Percentiles rank a stretch among this genome's conserved stretches.
Conservation (phyloP, 2,113 vertebrate species). For the Erpornis zantholeuca region DNA sequence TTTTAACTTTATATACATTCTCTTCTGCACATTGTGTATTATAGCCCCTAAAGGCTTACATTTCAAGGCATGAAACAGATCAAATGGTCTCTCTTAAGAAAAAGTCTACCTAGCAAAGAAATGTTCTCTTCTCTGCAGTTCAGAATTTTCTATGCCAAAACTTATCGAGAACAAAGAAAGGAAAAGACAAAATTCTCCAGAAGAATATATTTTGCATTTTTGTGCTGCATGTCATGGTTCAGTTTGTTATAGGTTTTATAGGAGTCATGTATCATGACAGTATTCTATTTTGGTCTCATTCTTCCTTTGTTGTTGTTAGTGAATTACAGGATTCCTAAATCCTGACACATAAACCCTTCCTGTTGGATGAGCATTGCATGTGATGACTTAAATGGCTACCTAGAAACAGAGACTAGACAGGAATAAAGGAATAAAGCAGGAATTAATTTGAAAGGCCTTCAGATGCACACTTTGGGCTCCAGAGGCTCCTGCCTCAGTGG, state of each 20-base stretch:
- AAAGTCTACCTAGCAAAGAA: neutral
- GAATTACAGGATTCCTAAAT: neutral
- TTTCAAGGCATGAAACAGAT: slow-evolving; percentile 1
- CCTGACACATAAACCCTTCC: neutral
- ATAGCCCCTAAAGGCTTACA: neutral
- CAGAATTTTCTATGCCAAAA: neutral
- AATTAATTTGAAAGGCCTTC: too few species aligned
- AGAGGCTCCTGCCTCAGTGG: too few species aligned
- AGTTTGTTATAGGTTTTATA: neutral
- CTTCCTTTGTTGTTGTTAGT: neutral
- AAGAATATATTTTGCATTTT: neutral
- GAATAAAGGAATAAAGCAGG: too few species aligned
- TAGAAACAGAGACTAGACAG: too few species aligned
- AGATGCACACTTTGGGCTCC: too few species aligned
- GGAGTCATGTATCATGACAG: neutral
- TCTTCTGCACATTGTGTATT: neutral
- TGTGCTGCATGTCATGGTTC: neutral
- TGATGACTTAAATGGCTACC: too few species aligned
- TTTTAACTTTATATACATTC: neutral
- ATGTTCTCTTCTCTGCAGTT: neutral
- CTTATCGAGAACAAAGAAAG: neutral
- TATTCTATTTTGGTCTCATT: neutral
- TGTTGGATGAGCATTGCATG: neutral
- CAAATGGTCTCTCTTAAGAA: neutral
- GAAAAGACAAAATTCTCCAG: neutral